Evolutionary conservation across 2,113 vertebrate genomes (phyloP).

Genomic region (Cephalopterus ornatus): DNA sequence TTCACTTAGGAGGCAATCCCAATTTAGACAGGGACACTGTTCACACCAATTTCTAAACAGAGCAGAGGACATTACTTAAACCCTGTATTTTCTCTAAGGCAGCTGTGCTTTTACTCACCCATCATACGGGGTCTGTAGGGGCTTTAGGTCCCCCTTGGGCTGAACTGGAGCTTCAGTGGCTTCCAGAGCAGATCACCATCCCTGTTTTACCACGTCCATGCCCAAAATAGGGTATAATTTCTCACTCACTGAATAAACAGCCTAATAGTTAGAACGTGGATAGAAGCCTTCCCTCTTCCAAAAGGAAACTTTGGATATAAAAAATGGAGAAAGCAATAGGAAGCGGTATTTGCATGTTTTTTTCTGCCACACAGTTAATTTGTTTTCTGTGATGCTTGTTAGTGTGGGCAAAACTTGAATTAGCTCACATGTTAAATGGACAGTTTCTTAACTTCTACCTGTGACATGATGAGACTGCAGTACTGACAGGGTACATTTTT

Average conservation of each 20-base stretch:
- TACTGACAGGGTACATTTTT: not conserved
- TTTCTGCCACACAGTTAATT: not conserved
- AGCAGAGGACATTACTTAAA: not conserved
- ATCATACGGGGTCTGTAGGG: fast-evolving
- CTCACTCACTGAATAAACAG: not conserved
- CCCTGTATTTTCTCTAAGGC: not conserved
- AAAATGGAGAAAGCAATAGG: not conserved
- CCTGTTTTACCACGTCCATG: not conserved
- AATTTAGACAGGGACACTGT: not conserved
- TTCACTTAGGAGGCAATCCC: not conserved
- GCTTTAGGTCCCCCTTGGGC: not conserved
- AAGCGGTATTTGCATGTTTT: not conserved
- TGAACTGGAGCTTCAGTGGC: not conserved
- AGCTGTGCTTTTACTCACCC: not conserved
- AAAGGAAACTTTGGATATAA: not conserved
- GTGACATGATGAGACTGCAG: not conserved
- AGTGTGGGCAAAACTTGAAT: not conserved
- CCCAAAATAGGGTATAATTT: not conserved
- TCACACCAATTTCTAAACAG: not conserved
- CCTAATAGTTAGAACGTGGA: not conserved
- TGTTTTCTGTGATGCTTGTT: not conserved
- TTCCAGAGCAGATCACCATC: not conserved
- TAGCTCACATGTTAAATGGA: not conserved
- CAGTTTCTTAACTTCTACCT: not conserved
- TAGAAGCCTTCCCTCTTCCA: not conserved